Evolutionary conservation across 1,140 invertebrate genomes (phyloP).

Genomic region (Heterodera schachtii): DNA sequence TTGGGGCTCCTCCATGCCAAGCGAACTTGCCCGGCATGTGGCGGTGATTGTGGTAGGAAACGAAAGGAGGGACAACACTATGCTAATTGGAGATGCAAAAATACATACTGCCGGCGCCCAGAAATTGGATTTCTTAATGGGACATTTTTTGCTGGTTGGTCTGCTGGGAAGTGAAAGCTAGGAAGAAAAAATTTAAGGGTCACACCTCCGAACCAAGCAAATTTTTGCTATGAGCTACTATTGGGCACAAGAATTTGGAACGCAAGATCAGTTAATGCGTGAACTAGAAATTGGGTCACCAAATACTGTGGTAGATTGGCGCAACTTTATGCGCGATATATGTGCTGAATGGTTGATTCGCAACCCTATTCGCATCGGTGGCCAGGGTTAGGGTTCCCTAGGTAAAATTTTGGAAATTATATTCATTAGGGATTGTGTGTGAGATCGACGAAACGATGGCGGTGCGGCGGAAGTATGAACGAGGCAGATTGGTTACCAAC

Average conservation of each 20-base stretch:
- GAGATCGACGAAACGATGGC: no score
- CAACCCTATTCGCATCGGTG: conserved; percentile 17
- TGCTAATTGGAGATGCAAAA: no score
- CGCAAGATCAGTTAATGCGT: not conserved
- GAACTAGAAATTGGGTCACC: not conserved
- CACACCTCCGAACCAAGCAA: not conserved
- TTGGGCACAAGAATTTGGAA: not conserved
- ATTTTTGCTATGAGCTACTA: conserved; percentile 1
- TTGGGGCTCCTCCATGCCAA: no score
- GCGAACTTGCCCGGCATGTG: no score
- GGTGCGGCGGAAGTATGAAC: no score
- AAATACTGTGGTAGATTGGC: conserved; percentile 7
- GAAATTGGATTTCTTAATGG: not conserved
- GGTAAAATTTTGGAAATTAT: not conserved
- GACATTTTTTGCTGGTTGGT: conserved; percentile 1
- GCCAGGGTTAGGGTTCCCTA: not conserved
- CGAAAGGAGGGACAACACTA: no score
- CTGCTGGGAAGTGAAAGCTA: not conserved
- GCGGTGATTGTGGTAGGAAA: no score
- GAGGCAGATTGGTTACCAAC: no score
- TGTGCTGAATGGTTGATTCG: conserved; percentile 7
- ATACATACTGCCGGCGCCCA: no score
- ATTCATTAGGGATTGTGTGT: conserved; percentile 15
- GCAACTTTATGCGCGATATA: conserved; percentile 16
- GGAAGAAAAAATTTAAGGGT: not conserved